phyloP scores from a whole-genome alignment of 2,113 vertebrate genomes.

The Rhinoderma darwinii region DNA sequence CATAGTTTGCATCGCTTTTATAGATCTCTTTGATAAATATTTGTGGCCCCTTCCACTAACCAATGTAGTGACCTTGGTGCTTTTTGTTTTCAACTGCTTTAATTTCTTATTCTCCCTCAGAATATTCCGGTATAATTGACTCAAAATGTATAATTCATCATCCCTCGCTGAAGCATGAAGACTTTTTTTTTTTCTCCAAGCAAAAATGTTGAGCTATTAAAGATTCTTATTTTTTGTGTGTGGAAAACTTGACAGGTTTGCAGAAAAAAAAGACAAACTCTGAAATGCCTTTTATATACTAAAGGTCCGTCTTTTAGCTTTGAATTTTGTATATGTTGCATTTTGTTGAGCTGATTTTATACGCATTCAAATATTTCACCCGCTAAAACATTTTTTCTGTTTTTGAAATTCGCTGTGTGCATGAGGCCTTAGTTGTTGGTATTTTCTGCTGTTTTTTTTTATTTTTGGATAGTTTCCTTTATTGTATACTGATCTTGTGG shows the following conservation, averaged over 20 bases:
- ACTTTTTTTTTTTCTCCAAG: not conserved
- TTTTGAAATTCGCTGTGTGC: too few relatives aligned
- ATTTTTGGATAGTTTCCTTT: too few relatives aligned
- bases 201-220: constrained; percentile 59
- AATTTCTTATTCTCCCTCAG: constrained; percentile 36
- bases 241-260: constrained; percentile 65
- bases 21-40: not conserved
- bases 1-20: not conserved
- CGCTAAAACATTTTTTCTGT: too few relatives aligned
- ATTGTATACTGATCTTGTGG: too few relatives aligned
- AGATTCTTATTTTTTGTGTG: constrained; percentile 62
- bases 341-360: too few relatives aligned
- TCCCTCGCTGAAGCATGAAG: constrained; percentile 51
- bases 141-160: constrained; percentile 58
- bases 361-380: too few relatives aligned
- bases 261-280: not conserved
- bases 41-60: not conserved
- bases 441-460: too few relatives aligned
- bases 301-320: not conserved
- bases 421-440: too few relatives aligned
- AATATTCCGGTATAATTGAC: constrained; percentile 57
- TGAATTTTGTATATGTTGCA: not conserved
- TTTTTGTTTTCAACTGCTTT: not conserved
- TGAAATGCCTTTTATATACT: not conserved
- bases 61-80: not conserved